A percentile compares a stretch with the other conserved stretches of the same genome.
These are phyloP conservation scores for Oligia fasciuncula DNA, from an alignment of 2,888 invertebrate genomes.

Conservation along the genomic window DNA sequence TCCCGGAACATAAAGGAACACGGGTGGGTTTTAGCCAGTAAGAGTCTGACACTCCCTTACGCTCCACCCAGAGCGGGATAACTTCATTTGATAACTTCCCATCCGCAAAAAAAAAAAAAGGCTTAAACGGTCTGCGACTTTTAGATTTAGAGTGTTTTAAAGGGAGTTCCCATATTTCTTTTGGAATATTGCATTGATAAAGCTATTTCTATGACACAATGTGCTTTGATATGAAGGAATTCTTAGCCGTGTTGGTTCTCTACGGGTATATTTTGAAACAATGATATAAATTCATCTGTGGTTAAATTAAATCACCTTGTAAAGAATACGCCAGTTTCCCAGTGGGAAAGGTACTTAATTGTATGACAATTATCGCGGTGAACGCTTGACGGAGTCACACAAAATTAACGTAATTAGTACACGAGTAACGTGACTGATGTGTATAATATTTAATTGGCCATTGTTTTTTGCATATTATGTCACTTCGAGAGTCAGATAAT, in stretches of 20 bases:
- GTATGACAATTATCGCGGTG: conserved; percentile 41
- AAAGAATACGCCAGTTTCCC: conserved; percentile 33
- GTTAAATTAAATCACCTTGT: conserved; percentile 33
- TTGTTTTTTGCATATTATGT: neutral
- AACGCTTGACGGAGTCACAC: conserved; percentile 25
- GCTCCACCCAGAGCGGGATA: too few relatives aligned
- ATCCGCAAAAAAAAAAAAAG: too few relatives aligned
- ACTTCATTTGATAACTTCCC: too few relatives aligned
- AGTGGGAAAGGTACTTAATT: conserved; percentile 35
- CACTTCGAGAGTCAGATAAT: neutral
- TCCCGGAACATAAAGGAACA: too few relatives aligned
- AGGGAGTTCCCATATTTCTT: neutral
- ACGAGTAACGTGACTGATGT: conserved; percentile 11
- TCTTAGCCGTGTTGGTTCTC: neutral
- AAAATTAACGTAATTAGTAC: conserved; percentile 45
- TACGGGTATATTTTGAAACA: neutral
- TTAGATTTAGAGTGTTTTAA: neutral
- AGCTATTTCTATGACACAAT: neutral
- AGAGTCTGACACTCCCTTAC: too few relatives aligned
- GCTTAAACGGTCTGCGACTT: too few relatives aligned
- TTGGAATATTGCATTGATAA: neutral
- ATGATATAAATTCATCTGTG: neutral
- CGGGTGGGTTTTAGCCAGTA: too few relatives aligned
- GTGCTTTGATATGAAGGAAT: neutral
- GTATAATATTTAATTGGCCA: conserved; percentile 21